phyloP scores from a whole-genome alignment of 2,888 invertebrate genomes.

The Lacanobia wlatinum region DNA sequence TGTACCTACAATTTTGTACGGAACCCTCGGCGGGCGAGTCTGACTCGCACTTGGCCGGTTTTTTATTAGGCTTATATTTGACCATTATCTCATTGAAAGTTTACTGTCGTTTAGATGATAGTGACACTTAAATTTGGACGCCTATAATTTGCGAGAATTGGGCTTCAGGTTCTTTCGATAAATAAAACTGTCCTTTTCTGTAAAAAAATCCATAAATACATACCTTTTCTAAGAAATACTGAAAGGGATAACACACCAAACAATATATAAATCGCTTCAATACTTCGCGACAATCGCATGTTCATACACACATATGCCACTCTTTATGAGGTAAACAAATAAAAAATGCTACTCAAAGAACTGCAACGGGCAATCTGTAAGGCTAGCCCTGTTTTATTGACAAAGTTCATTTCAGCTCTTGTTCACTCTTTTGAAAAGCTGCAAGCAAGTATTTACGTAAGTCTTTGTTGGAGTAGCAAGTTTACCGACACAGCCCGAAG shows the following conservation, averaged over 20 bases:
- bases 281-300: not conserved
- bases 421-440: not conserved
- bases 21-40: no score
- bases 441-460: not conserved
- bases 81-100: no score
- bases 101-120: no score
- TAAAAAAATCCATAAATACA: not conserved
- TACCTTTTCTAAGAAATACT: not conserved
- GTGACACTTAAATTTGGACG: no score
- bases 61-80: no score
- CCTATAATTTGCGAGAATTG: no score
- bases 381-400: conserved; percentile 6
- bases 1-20: no score
- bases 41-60: no score
- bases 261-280: not conserved
- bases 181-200: no score
- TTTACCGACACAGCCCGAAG: not conserved
- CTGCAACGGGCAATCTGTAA: not conserved
- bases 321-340: not conserved
- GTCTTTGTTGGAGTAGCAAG: not conserved
- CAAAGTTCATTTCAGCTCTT: not conserved
- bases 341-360: not conserved
- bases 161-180: no score
- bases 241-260: not conserved
- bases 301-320: not conserved